Conservation (phyloP, 2,113 vertebrate species). For the Cathartes aura region DNA sequence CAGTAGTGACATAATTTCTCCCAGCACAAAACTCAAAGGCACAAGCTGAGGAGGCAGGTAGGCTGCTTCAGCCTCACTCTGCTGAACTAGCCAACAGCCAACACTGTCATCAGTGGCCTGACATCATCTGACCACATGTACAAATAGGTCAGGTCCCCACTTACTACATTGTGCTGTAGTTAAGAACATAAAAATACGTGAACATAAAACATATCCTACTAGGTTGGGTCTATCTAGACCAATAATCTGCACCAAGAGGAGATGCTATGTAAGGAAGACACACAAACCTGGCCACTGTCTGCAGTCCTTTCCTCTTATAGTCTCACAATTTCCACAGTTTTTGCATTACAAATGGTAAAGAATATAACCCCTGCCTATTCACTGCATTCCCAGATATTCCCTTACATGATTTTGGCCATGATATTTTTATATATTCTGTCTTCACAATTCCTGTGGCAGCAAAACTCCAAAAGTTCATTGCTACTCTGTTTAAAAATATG, state of each 20-base stretch:
- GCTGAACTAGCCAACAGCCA: neutral
- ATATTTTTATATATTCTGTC: neutral
- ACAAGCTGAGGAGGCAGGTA: neutral
- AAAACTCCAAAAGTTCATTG: neutral
- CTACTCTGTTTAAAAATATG: neutral
- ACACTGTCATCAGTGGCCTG: neutral
- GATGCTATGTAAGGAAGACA: neutral
- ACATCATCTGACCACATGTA: neutral
- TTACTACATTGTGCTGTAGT: neutral
- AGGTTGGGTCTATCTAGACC: neutral
- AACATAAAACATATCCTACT: neutral
- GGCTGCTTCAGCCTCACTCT: neutral
- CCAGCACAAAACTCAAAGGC: neutral
- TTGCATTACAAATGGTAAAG: neutral
- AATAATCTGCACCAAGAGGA: neutral
- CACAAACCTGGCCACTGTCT: neutral
- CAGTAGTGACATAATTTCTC: neutral
- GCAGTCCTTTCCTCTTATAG: neutral
- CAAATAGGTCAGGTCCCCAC: neutral
- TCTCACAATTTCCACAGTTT: neutral
- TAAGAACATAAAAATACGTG: neutral
- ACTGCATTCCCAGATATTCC: neutral
- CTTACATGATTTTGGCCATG: neutral
- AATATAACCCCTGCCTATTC: neutral
- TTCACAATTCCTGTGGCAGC: neutral